Evolutionary conservation across 2,113 vertebrate genomes (phyloP).

Genomic region (Apodemus speciosus): DNA sequence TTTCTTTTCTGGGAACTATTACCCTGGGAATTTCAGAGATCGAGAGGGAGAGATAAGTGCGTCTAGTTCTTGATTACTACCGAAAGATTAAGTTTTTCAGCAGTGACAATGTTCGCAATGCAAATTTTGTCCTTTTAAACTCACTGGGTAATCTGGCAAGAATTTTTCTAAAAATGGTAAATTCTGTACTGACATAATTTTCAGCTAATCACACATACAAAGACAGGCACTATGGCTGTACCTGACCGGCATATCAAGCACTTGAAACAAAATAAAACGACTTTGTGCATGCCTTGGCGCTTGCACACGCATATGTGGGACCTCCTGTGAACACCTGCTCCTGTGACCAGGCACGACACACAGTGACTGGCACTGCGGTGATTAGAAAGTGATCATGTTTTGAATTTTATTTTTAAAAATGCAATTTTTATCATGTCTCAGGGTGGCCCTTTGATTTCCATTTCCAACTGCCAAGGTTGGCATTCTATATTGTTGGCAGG

Average conservation of each 20-base stretch:
- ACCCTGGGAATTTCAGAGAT: conserved; percentile 10
- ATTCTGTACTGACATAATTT: conserved; percentile 61
- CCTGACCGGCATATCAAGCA: conserved; percentile 33
- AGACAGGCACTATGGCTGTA: conserved; percentile 34
- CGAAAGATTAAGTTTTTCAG: conserved; percentile 43
- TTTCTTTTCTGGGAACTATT: neutral
- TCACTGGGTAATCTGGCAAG: conserved; percentile 33
- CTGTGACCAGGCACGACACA: neutral
- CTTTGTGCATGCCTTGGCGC: neutral
- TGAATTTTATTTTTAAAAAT: conserved; percentile 56
- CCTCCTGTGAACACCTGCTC: neutral
- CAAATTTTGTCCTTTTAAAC: conserved; percentile 63
- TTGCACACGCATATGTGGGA: neutral
- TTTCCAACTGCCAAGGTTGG: conserved; percentile 34
- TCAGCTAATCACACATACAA: conserved; percentile 49
- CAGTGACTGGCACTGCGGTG: neutral
- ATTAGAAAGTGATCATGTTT: conserved; percentile 44
- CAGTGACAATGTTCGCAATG: conserved; percentile 30
- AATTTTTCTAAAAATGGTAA: conserved; percentile 53
- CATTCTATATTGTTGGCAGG: conserved; percentile 37
- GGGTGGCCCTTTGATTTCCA: neutral
- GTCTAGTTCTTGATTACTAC: conserved; percentile 32
- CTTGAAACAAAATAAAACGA: conserved; percentile 44
- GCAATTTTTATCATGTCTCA: conserved; percentile 39
- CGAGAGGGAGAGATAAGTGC: neutral